Conservation (phyloP, 2,888 invertebrate species). For the Lissonota sp. region DNA sequence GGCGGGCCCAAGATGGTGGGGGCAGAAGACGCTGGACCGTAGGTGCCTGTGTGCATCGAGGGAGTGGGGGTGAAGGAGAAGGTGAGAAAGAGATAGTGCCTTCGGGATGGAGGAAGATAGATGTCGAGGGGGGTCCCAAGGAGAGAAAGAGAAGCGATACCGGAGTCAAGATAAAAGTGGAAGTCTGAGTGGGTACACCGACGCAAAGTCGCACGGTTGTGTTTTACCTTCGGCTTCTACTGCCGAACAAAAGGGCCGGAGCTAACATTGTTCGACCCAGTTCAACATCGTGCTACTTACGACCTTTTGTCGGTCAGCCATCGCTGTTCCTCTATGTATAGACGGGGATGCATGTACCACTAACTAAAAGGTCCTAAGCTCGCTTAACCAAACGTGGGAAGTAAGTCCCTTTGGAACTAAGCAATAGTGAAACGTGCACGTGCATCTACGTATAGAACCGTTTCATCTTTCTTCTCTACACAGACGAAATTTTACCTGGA, state of each 20-base stretch:
- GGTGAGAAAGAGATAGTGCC: conserved; percentile 5
- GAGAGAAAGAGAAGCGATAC: conserved; percentile 43
- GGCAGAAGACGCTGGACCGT: conserved; percentile 53
- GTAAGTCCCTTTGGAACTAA: too few relatives aligned
- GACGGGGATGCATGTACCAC: neutral
- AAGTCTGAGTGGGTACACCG: conserved; percentile 42
- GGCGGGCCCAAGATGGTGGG: conserved; percentile 4
- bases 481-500: neutral
- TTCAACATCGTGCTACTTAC: conserved; percentile 5
- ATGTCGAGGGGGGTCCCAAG: conserved; percentile 10
- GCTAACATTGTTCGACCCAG: neutral
- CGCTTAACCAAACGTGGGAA: too few relatives aligned
- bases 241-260: neutral
- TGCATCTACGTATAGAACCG: conserved; percentile 27
- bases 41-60: conserved; percentile 6
- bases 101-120: conserved; percentile 26
- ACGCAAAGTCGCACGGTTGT: neutral
- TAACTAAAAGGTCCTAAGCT: too few relatives aligned
- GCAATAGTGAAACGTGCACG: conserved; percentile 5
- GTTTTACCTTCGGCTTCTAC: too few relatives aligned
- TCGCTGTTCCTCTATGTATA: too few relatives aligned
- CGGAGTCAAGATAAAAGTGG: conserved; percentile 56
- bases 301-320: conserved; percentile 21
- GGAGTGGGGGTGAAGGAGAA: conserved; percentile 2
- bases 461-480: conserved; percentile 10